Conservation (phyloP, 1,140 invertebrate species). For the Drosophila pruinosa region DNA sequence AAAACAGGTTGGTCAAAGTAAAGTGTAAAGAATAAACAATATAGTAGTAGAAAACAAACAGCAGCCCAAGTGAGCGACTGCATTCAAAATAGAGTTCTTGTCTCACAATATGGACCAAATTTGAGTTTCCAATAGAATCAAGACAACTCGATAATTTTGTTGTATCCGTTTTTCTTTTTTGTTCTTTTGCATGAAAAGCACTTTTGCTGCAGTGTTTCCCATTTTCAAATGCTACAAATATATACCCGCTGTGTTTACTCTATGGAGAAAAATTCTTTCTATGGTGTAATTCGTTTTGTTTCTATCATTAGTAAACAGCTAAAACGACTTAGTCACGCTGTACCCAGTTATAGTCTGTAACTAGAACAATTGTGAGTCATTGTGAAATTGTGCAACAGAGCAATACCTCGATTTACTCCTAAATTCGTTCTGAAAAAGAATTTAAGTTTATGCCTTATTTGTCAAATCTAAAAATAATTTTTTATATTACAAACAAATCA, state of each 20-base stretch:
- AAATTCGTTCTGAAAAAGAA: not conserved
- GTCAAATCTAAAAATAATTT: too few species aligned
- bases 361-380: not conserved
- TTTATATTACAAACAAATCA: too few species aligned
- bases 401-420: not conserved
- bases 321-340: not conserved
- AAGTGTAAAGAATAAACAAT: conserved; percentile 14
- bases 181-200: conserved; percentile 73
- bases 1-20: conserved; percentile 8
- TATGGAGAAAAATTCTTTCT: not conserved
- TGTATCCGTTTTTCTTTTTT: not conserved
- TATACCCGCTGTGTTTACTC: not conserved
- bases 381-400: not conserved
- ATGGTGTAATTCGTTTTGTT: not conserved
- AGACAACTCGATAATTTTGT: not conserved
- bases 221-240: not conserved
- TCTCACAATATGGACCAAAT: not conserved
- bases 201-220: conserved; percentile 4
- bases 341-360: not conserved
- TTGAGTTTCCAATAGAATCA: not conserved
- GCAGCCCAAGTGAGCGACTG: conserved; percentile 7
- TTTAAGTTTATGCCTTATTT: too few species aligned
- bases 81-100: conserved; percentile 4
- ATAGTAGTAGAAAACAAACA: conserved; percentile 2
- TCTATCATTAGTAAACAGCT: not conserved